Evolutionary conservation across 2,113 vertebrate species (phyloP).

Genomic region (Cyanocitta stelleri): DNA sequence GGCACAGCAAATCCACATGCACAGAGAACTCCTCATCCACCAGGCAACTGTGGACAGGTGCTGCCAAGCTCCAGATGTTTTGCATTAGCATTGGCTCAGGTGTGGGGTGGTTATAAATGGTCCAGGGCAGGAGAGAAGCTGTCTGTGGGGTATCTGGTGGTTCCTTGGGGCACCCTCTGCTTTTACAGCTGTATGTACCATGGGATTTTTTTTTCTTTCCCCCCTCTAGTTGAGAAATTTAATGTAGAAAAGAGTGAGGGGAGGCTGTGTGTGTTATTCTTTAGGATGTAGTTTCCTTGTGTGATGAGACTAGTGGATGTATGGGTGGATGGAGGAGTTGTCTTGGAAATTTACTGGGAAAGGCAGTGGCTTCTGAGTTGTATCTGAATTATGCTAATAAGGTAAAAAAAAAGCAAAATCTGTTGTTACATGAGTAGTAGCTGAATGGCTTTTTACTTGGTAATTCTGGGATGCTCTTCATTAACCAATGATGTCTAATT

Average conservation of each 20-base stretch:
- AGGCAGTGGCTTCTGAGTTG: neutral
- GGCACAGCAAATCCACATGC: neutral
- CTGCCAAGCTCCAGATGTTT: neutral
- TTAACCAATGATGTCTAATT: neutral
- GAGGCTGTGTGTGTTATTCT: neutral
- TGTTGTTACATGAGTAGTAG: accelerated
- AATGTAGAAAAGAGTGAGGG: neutral
- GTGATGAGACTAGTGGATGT: neutral
- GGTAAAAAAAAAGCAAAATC: neutral
- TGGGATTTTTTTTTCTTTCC: neutral
- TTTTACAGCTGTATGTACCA: neutral
- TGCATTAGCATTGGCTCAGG: neutral
- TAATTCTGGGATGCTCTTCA: neutral
- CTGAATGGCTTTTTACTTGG: neutral
- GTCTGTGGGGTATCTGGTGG: neutral
- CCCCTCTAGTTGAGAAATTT: neutral
- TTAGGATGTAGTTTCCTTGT: neutral
- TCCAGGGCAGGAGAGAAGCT: neutral
- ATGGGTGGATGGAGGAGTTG: neutral
- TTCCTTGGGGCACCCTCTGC: neutral
- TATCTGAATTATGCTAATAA: neutral
- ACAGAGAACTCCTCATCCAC: neutral
- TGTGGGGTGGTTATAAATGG: neutral
- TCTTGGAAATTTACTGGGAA: neutral
- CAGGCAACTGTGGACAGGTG: neutral